A percentile compares a stretch with the other conserved stretches of the same genome.
These are phyloP conservation scores for Sebastes kiyomatsui DNA, from an alignment of 2,797 vertebrate species.

Conservation along the genomic window DNA sequence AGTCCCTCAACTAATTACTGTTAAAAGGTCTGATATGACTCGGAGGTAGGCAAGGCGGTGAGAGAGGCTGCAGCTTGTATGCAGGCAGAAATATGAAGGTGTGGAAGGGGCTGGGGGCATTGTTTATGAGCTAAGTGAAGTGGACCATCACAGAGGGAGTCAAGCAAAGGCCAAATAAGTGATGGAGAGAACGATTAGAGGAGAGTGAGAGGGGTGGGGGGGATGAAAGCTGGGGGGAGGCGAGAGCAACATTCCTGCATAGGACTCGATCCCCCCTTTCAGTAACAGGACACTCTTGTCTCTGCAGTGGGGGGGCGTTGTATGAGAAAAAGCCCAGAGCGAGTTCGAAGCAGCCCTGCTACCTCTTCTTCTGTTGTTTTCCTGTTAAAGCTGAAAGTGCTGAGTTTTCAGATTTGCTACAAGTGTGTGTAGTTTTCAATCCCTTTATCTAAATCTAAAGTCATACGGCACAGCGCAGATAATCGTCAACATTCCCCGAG, in stretches of 20 bases:
- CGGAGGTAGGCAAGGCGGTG: slow-evolving; percentile 44
- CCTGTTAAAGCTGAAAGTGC: slow-evolving; percentile 8
- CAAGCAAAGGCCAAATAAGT: slow-evolving; percentile 77
- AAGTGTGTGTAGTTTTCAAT: neutral
- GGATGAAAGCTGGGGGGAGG: slow-evolving; percentile 32
- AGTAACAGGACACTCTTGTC: slow-evolving; percentile 71
- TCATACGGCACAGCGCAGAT: neutral
- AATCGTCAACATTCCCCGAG: slow-evolving; percentile 10
- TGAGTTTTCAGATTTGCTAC: slow-evolving; percentile 22
- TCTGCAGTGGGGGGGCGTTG: slow-evolving; percentile 17
- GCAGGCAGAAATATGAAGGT: slow-evolving; percentile 67
- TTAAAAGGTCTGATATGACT: slow-evolving; percentile 72
- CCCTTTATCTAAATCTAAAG: neutral
- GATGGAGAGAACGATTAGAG: slow-evolving; percentile 82
- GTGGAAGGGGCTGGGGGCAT: slow-evolving; percentile 66
- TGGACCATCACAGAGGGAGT: slow-evolving; percentile 86
- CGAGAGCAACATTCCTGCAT: slow-evolving; percentile 70
- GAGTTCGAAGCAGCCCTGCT: slow-evolving; percentile 4
- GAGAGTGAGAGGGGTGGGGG: slow-evolving; percentile 48
- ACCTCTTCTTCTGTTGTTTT: slow-evolving; percentile 19
- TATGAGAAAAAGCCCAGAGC: slow-evolving; percentile 13
- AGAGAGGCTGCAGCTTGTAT: slow-evolving; percentile 34
- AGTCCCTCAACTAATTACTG: slow-evolving; percentile 72
- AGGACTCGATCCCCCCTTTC: slow-evolving; percentile 47
- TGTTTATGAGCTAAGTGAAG: slow-evolving; percentile 85